Evolutionary conservation across 1,140 invertebrate genomes (phyloP).

Genomic region (Maconellicoccus hirsutus): DNA sequence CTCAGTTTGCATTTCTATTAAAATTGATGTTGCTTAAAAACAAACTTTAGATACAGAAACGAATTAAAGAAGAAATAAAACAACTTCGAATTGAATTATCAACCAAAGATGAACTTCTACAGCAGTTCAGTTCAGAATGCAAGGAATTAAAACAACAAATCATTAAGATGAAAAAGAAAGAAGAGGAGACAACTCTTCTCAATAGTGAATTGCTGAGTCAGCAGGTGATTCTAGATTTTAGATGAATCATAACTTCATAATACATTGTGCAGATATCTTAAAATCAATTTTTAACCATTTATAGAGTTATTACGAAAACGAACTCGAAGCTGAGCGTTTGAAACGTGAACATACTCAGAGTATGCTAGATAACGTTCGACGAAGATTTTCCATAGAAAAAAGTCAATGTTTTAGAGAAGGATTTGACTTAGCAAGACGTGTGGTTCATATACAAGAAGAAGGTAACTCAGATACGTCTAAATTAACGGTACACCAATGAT

Average conservation of each 20-base stretch:
- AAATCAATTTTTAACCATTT: too few species aligned
- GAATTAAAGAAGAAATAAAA: slow-evolving; percentile 12
- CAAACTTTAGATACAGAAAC: not conserved
- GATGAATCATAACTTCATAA: too few species aligned
- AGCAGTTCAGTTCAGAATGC: not conserved
- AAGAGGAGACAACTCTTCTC: not conserved
- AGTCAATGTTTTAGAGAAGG: slow-evolving; percentile 10
- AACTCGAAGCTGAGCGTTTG: slow-evolving; percentile 3
- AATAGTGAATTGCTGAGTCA: not conserved
- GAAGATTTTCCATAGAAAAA: slow-evolving; percentile 15
- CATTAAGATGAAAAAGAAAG: not conserved
- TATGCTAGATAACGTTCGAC: not conserved
- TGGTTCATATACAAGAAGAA: not conserved
- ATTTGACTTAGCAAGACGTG: not conserved
- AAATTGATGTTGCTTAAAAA: too few species aligned
- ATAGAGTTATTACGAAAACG: not conserved
- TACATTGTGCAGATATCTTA: too few species aligned
- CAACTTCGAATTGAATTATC: not conserved
- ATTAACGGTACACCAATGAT: not conserved
- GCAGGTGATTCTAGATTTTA: too few species aligned
- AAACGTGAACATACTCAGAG: not conserved
- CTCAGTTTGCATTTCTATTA: too few species aligned
- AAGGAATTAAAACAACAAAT: not conserved
- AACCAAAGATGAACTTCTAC: slow-evolving; percentile 3
- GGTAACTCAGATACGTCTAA: not conserved